A percentile compares a stretch with the other conserved stretches of the same genome.
Evolutionary conservation across 2,797 vertebrate genomes (phyloP).

Genomic region (Coregonus ussuriensis): DNA sequence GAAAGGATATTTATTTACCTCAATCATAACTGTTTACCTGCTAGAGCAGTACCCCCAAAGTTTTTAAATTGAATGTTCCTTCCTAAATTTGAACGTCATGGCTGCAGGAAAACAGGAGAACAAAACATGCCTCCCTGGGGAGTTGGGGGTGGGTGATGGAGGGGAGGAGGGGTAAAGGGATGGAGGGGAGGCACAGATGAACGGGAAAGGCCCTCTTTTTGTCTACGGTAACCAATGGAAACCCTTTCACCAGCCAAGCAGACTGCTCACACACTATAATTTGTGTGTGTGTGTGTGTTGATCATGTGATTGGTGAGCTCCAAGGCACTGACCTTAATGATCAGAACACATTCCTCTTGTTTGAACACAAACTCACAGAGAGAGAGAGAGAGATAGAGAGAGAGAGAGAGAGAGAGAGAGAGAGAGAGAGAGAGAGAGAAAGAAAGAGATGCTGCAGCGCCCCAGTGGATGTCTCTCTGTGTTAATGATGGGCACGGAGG

Average conservation of each 20-base stretch:
- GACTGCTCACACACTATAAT: too few relatives aligned
- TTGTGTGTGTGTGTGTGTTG: neutral
- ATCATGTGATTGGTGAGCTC: slow-evolving; percentile 60
- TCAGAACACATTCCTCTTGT: slow-evolving; percentile 27
- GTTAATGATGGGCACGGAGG: neutral
- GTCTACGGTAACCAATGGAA: neutral
- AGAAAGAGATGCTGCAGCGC: neutral
- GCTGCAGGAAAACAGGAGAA: slow-evolving; percentile 38
- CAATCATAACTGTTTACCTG: too few relatives aligned
- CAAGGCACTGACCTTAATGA: slow-evolving; percentile 56
- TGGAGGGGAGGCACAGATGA: neutral
- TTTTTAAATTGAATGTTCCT: too few relatives aligned
- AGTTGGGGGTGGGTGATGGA: neutral
- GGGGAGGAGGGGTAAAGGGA: neutral
- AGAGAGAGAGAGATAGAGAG: slow-evolving; percentile 16
- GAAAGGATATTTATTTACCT: too few relatives aligned
- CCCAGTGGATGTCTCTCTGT: too few relatives aligned
- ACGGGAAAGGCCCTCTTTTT: slow-evolving; percentile 9
- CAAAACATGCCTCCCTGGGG: slow-evolving; percentile 52
- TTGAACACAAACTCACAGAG: slow-evolving; percentile 23
- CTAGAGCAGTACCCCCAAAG: too few relatives aligned
- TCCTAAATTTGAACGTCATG: too few relatives aligned
- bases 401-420: neutral
- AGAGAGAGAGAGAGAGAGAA: neutral
- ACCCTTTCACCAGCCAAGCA: too few relatives aligned